Base-by-base conservation (phyloP, 2,113 vertebrate species). In the Thunnus maccoyii region DNA sequence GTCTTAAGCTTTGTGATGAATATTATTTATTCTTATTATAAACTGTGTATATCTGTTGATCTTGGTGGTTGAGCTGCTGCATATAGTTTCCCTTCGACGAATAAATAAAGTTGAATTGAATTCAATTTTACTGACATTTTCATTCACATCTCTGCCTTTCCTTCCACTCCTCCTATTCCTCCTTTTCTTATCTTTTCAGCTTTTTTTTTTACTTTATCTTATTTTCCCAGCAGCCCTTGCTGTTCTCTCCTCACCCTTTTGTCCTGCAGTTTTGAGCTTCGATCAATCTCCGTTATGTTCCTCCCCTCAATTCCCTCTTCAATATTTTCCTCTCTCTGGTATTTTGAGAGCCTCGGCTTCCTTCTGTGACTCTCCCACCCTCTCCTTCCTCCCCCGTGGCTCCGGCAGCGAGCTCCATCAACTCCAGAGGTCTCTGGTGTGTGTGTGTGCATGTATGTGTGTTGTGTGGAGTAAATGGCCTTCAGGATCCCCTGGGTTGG, bases 401-500 rank as follows among this genome's bases (percentile, higher is more conserved):
- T 78, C 46, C 25, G 2, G 20, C 76, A 17, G 61, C 63, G 71
- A 86, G 87, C 85, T 83, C 76, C 78, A 88, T 85, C 74, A 75
- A 5, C 79, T 78, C 64, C 60, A 64, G 32, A 80, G 32, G 70
- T 82, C 76, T 72, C 73, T 20, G 52, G 41, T 67, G 70, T 60
- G 67, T 61, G 69, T 52, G 54, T 46, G 17, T 57, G 51, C 44
- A 41, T 51, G 13, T 32, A 36, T 54, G 71, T 77, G 76, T 30
- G 27, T 86, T 86, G 78, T 89, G 86, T 51, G 72, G 76, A 78
- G 76, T 89, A 76, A 91, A 90, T 88, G 90, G 87, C 88, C 86
- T 85, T 72, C 58, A 78, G 82, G 82, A 84, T 91, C 88, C 88
- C 89, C 76, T 41, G 89, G 76, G 89, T 83, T 22, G 72, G 75